Percentiles rank a stretch among this genome's conserved stretches.
These are phyloP conservation scores for Ips nitidus DNA, from an alignment of 1,140 invertebrate genomes.

Conservation along the genomic window DNA sequence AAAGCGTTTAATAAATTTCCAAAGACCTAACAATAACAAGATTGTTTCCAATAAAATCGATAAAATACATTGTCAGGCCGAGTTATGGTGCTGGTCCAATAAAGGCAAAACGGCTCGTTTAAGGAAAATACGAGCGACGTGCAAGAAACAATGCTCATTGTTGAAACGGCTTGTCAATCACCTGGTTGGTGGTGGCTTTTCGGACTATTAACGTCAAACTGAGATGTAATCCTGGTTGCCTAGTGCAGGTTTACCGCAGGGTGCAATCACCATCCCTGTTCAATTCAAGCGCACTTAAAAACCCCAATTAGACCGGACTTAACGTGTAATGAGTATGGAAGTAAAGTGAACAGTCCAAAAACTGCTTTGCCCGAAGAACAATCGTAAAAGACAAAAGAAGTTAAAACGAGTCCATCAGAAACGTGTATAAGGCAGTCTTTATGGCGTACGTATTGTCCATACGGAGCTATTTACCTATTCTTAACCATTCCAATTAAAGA, in stretches of 20 bases:
- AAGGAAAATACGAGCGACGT: slow-evolving; percentile 38
- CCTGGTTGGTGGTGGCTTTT: too few relatives aligned
- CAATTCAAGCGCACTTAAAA: too few relatives aligned
- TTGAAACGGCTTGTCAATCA: slow-evolving; percentile 15
- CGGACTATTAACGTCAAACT: too few relatives aligned
- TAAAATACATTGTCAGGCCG: slow-evolving; percentile 33
- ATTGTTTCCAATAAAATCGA: slow-evolving; percentile 37
- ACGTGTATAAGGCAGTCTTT: slow-evolving; percentile 49
- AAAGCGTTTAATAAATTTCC: slow-evolving; percentile 32
- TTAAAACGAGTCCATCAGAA: slow-evolving; percentile 48
- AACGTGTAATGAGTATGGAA: slow-evolving; percentile 13
- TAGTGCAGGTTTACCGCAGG: too few relatives aligned
- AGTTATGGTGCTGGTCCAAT: slow-evolving; percentile 35
- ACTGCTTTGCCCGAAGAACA: slow-evolving; percentile 33
- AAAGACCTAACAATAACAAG: slow-evolving; percentile 33
- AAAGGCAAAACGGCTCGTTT: slow-evolving; percentile 32
- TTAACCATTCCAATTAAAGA: slow-evolving; percentile 52
- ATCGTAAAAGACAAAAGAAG: slow-evolving; percentile 48
- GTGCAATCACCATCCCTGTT: too few relatives aligned
- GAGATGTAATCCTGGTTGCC: too few relatives aligned
- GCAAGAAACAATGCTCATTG: slow-evolving; percentile 36
- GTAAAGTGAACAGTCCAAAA: slow-evolving; percentile 23
- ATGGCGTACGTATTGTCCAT: slow-evolving; percentile 43
- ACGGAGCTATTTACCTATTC: slow-evolving; percentile 50
- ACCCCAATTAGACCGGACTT: too few relatives aligned